phyloP scores from a whole-genome alignment of 2,113 vertebrate genomes.

The Jaculus jaculus region DNA sequence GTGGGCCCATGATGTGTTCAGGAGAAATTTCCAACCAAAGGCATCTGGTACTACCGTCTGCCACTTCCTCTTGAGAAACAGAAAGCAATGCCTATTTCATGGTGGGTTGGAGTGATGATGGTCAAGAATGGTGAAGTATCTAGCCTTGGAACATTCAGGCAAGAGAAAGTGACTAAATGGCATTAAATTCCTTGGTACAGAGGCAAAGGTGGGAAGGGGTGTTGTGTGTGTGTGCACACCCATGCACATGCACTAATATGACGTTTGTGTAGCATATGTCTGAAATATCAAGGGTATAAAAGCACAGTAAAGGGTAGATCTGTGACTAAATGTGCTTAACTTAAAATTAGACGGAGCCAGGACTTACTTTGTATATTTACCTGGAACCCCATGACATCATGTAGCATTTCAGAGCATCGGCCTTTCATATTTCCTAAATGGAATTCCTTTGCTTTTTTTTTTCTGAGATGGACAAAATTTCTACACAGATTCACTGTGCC shows the following conservation, averaged over 20 bases:
- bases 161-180: neutral
- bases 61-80: neutral
- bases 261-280: neutral
- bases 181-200: neutral
- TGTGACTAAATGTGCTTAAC: neutral
- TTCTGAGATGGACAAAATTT: neutral
- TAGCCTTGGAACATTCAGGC: neutral
- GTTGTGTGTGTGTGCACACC: neutral
- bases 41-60: too few species aligned
- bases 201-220: neutral
- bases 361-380: neutral
- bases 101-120: neutral
- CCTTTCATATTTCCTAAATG: constrained; percentile 17
- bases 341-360: neutral
- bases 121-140: neutral
- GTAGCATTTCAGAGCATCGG: neutral
- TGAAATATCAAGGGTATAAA: neutral
- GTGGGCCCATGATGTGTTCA: neutral
- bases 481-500: neutral
- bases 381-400: neutral
- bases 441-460: neutral
- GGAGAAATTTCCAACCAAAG: too few species aligned
- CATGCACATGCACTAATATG: neutral
- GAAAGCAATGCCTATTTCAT: neutral
- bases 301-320: neutral